Conservation (phyloP, 1,140 invertebrate species). For the Lutraria rhynchaena region DNA sequence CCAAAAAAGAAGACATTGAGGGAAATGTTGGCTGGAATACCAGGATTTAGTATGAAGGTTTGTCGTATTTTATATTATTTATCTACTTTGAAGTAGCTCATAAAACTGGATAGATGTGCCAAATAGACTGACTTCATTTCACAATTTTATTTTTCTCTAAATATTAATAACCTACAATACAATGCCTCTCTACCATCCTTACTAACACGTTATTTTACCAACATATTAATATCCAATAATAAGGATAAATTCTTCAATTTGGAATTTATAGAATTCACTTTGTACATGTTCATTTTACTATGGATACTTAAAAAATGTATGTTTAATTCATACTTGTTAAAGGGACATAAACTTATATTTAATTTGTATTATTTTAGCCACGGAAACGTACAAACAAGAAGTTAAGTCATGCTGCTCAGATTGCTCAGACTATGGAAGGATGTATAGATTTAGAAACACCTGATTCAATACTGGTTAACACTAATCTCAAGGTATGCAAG, state of each 20-base stretch:
- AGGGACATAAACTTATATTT: too few relatives aligned
- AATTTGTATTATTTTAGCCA: constrained; percentile 81
- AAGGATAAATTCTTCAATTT: too few relatives aligned
- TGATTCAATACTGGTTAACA: constrained; percentile 97
- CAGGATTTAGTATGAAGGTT: constrained; percentile 90
- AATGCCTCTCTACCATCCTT: too few relatives aligned
- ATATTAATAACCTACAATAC: too few relatives aligned
- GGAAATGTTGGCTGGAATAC: constrained; percentile 88
- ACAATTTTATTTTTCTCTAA: too few relatives aligned
- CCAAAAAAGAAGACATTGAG: constrained; percentile 68
- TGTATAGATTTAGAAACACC: constrained; percentile 97
- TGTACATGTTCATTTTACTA: too few relatives aligned
- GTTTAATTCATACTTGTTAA: too few relatives aligned
- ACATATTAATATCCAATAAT: too few relatives aligned
- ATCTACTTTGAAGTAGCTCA: neutral
- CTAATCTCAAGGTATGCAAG: constrained; percentile 88
- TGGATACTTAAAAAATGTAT: too few relatives aligned
- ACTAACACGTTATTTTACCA: too few relatives aligned
- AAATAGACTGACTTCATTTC: too few relatives aligned
- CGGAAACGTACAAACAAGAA: constrained; percentile 90
- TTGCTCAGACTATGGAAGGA: constrained; percentile 95
- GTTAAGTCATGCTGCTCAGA: constrained; percentile 93
- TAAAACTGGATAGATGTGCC: neutral
- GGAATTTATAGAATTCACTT: too few relatives aligned
- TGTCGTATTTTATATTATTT: neutral